These are phyloP conservation scores for Sylvilagus floridanus DNA, from an alignment of 2,797 vertebrate species.

Conservation along the genomic window DNA sequence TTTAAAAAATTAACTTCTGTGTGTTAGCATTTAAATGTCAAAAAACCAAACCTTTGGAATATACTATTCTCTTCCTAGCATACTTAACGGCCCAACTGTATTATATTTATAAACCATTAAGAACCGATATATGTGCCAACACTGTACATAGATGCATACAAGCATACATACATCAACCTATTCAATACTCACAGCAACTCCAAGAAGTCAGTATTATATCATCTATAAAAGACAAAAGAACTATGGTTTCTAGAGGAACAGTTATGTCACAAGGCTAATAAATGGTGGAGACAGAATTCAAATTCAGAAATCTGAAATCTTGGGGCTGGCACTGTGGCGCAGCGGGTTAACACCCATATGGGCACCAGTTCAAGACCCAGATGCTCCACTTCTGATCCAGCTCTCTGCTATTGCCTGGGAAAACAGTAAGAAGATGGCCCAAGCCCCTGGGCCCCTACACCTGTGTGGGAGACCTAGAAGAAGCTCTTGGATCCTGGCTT, in stretches of 20 bases:
- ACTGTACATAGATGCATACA: not conserved
- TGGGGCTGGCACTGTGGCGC: no score
- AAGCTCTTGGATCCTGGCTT: no score
- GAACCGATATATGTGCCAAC: not conserved
- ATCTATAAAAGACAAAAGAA: not conserved
- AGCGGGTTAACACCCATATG: no score
- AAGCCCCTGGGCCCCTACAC: no score
- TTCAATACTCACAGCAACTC: not conserved
- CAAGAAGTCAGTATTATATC: not conserved
- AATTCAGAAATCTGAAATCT: not conserved
- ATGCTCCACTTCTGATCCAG: no score
- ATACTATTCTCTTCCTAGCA: not conserved
- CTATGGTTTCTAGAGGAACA: not conserved
- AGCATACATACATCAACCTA: not conserved
- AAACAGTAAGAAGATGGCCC: no score
- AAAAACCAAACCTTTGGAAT: constrained; percentile 16
- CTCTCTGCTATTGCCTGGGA: no score
- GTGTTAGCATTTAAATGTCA: not conserved
- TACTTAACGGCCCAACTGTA: not conserved
- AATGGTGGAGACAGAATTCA: constrained; percentile 6
- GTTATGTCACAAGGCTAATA: not conserved
- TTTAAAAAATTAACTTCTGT: not conserved
- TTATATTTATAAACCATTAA: not conserved
- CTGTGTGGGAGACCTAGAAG: no score
- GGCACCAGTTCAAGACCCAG: no score